phyloP scores from a whole-genome alignment of 1,140 invertebrate species.

The Aplysia californica region DNA sequence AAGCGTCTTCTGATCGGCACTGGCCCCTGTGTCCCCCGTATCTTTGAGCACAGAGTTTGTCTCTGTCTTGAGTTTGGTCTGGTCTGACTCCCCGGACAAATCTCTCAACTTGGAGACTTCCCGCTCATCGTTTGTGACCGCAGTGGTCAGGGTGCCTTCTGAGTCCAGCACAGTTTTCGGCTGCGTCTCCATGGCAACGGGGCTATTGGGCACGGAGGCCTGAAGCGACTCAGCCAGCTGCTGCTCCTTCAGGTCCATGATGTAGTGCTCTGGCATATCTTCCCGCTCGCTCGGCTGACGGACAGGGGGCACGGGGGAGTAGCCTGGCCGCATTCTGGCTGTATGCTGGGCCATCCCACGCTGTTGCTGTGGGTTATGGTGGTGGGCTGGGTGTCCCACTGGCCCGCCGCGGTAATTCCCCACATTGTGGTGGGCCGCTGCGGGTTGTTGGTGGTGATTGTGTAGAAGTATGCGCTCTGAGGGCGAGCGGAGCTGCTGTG shows the following conservation, averaged over 20 bases:
- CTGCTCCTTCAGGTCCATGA: conserved; percentile 30
- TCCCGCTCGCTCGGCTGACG: not conserved
- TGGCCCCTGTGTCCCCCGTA: not conserved
- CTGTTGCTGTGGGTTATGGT: conserved; percentile 4
- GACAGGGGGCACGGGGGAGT: too few species aligned
- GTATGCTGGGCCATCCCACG: not conserved
- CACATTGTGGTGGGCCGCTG: too few species aligned
- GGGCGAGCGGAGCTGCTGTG: conserved; percentile 15
- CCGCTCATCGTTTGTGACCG: not conserved
- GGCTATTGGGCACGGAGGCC: not conserved
- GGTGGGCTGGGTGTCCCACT: too few species aligned
- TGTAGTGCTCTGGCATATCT: conserved; percentile 12
- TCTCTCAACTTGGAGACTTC: too few species aligned
- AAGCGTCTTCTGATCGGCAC: not conserved
- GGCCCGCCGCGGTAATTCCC: too few species aligned
- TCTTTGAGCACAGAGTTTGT: not conserved
- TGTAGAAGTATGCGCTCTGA: too few species aligned
- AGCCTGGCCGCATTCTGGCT: too few species aligned
- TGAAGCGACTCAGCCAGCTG: conserved; percentile 17
- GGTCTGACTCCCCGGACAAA: not conserved
- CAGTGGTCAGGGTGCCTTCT: not conserved
- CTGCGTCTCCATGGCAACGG: too few species aligned
- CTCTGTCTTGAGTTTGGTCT: not conserved
- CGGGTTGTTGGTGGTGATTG: too few species aligned
- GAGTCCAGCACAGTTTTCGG: not conserved